Evolutionary conservation across 1,140 invertebrate genomes (phyloP), one percentile per base, ranked within the genome.

Genomic region (Caenorhabditis tropicalis): DNA sequence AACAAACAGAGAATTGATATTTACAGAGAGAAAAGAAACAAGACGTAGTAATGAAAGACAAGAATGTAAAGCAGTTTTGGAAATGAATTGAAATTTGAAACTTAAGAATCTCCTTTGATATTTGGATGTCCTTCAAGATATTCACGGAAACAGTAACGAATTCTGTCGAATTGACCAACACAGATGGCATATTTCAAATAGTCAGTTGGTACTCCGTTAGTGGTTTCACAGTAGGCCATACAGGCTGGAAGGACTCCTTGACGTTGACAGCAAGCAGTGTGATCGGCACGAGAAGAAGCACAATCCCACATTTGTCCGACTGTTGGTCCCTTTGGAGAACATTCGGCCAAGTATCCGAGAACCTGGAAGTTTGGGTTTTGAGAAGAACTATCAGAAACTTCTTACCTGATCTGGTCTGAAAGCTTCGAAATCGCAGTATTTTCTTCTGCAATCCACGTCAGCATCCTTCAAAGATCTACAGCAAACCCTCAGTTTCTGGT

Each of bases 141-240:
- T 56, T 90, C 86, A 21, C 84, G 86, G 85, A 90, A 90, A 51
- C 89, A 90, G 33, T 87, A 86, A 19, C 89, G 89, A 21, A 90
- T 90, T 82, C 91, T 90, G 82, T 90, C 87, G 60, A 90, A 90
- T 53, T 90, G 91, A n/a, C 82, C 49, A 31, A 90, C 48, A 65
- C 89, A 90, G 39, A 86, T 83, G 21, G 91, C 65, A 74, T 90
- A 90, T 56, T 88, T 87, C 36, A 91, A 56, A 46, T 91, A 91
- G 79, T 90, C 89, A n/a, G 89, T 91, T 12, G 89, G 89, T 6
- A 91, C 89, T 60, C 89, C 89, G 39, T 91, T 90, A 0, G 90
- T 90, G 3, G 89, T 90, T 82, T 90, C 89, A 81, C 89, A 90
- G 51, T 90, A 90, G 46, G 89, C 82, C 86, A 87, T 48, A 49